phyloP scores from a whole-genome alignment of 2,888 invertebrate genomes.

The Acrobasis repandana region DNA sequence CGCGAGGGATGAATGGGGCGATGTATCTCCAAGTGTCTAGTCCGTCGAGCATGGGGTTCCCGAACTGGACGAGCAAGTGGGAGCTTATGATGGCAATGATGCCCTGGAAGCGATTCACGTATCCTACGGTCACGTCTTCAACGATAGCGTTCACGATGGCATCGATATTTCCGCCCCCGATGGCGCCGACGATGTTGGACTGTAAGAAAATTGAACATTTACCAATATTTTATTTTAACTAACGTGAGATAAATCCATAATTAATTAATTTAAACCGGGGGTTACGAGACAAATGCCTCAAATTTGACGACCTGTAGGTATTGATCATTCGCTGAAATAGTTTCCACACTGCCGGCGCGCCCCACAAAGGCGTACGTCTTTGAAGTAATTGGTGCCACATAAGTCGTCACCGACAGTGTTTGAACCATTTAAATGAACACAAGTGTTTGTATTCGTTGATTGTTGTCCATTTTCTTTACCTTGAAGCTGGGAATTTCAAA shows the following conservation, averaged over 20 bases:
- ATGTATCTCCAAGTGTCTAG: constrained; percentile 69
- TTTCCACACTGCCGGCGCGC: too few relatives aligned
- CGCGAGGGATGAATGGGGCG: constrained; percentile 44
- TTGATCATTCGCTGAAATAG: too few relatives aligned
- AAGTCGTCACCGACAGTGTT: too few relatives aligned
- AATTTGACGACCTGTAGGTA: too few relatives aligned
- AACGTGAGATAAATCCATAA: too few relatives aligned
- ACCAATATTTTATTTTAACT: too few relatives aligned
- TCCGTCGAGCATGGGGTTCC: constrained; percentile 59
- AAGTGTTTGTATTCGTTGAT: too few relatives aligned
- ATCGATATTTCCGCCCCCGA: constrained; percentile 75
- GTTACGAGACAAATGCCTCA: too few relatives aligned
- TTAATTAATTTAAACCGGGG: too few relatives aligned
- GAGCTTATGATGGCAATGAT: constrained; percentile 46
- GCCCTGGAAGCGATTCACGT: constrained; percentile 65
- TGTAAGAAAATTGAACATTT: constrained; percentile 37
- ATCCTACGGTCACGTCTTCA: constrained; percentile 64
- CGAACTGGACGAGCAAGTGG: constrained; percentile 28
- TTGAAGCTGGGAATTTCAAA: constrained; percentile 57
- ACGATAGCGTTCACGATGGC: constrained; percentile 63
- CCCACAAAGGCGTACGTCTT: too few relatives aligned
- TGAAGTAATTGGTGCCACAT: too few relatives aligned
- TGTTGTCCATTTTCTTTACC: constrained; percentile 40
- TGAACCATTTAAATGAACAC: too few relatives aligned
- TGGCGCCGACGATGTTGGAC: constrained; percentile 65